Conservation (phyloP, 2,113 vertebrate genomes). For the Melanotaenia duboulayi region DNA sequence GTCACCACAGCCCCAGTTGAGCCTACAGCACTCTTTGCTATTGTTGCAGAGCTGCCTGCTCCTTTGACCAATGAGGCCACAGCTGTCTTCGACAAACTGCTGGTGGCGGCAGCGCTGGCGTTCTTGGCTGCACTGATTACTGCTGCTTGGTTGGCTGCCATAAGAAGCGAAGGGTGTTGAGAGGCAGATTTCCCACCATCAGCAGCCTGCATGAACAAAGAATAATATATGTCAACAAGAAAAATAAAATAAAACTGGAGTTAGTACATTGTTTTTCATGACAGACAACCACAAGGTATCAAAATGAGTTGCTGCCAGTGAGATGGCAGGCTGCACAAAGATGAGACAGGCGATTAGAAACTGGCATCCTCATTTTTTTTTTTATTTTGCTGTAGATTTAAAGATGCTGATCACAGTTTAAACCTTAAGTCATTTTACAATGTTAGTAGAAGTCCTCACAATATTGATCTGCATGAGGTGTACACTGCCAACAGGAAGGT, state of each 20-base stretch:
- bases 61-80: constrained; percentile 70
- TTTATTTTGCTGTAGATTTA: not conserved
- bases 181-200: constrained; percentile 69
- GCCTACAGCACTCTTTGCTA: constrained; percentile 51
- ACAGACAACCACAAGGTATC: no score
- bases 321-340: no score
- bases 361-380: not conserved
- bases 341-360: not conserved
- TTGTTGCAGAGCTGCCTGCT: constrained; percentile 27
- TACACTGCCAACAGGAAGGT: not conserved
- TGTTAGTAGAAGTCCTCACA: not conserved
- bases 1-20: constrained; percentile 58
- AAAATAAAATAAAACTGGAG: constrained; percentile 2
- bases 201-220: constrained; percentile 42
- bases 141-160: constrained; percentile 83
- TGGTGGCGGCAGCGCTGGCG: constrained; percentile 65
- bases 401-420: not conserved
- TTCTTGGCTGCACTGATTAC: constrained; percentile 82
- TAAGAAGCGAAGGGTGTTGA: constrained; percentile 77
- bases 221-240: constrained; percentile 24
- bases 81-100: constrained; percentile 64
- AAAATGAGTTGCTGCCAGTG: no score
- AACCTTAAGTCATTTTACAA: not conserved
- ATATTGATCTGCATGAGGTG: not conserved
- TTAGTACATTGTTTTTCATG: no score